These are phyloP conservation scores for Acrossocheilus wenchowensis DNA, from an alignment of 2,797 vertebrate genomes.

Conservation along the genomic window DNA sequence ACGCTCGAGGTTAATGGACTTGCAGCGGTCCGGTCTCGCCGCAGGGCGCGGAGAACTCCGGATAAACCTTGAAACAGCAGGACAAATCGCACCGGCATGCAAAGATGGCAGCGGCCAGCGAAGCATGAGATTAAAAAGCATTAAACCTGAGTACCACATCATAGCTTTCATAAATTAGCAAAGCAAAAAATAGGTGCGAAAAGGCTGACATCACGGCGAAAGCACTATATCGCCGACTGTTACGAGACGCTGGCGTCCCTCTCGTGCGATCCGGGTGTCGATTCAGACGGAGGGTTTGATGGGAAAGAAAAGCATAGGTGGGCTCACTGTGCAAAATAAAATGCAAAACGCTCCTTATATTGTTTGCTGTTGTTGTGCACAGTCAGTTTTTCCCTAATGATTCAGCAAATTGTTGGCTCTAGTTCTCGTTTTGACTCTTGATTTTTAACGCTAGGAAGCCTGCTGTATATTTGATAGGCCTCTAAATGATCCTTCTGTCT, in stretches of 20 bases:
- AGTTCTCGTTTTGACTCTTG: too few relatives aligned
- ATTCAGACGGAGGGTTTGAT: too few relatives aligned
- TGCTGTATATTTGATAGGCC: too few relatives aligned
- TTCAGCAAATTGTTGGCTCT: too few relatives aligned
- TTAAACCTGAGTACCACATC: slow-evolving; percentile 74
- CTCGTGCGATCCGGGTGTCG: not conserved
- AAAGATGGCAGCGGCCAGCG: slow-evolving; percentile 75
- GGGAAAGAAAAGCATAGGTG: too few relatives aligned
- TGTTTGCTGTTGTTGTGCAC: not conserved
- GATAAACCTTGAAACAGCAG: slow-evolving; percentile 40
- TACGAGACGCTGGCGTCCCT: too few relatives aligned
- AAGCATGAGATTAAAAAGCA: slow-evolving; percentile 83
- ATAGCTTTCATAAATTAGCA: slow-evolving; percentile 56
- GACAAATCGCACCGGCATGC: slow-evolving; percentile 34
- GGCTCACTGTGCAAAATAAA: not conserved
- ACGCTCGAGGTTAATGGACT: slow-evolving; percentile 28
- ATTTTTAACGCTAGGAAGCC: too few relatives aligned
- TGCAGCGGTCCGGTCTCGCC: not conserved
- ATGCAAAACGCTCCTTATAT: too few relatives aligned
- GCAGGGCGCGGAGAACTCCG: not conserved
- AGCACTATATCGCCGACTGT: too few relatives aligned
- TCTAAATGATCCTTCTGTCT: too few relatives aligned
- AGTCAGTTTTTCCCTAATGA: not conserved
- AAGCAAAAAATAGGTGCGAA: not conserved
- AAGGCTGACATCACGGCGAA: not conserved